phyloP scores from a whole-genome alignment of 2,888 invertebrate species.

The Coleophora flavipennella region DNA sequence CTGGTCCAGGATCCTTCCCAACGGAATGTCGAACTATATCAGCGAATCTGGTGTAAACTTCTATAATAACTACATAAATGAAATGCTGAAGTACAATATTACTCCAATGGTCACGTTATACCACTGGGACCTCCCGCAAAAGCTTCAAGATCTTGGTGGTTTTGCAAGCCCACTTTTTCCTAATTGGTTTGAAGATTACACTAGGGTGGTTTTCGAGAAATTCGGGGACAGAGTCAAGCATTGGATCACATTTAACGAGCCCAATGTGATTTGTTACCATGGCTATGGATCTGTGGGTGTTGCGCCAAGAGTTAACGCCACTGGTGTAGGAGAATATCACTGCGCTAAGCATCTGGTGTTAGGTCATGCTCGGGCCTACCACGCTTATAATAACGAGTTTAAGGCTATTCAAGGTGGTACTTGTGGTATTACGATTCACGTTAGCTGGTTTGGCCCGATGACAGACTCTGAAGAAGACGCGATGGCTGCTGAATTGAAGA shows the following conservation, averaged over 20 bases:
- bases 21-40: constrained; percentile 55
- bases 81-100: constrained; percentile 71
- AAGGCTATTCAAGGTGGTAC: constrained; percentile 25
- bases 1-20: constrained; percentile 75
- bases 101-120: constrained; percentile 69
- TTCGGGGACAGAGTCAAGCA: constrained; percentile 59
- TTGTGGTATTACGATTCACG: constrained; percentile 29
- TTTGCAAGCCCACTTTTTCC: constrained; percentile 44
- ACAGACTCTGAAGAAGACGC: constrained; percentile 34
- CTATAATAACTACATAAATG: constrained; percentile 75
- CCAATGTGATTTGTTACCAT: constrained; percentile 32
- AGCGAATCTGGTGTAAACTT: constrained; percentile 74
- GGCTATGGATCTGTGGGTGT: constrained; percentile 45
- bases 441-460: constrained; percentile 33
- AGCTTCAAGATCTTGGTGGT: constrained; percentile 65
- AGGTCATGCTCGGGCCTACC: constrained; percentile 66
- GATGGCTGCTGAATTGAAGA: constrained; percentile 33
- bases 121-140: constrained; percentile 65
- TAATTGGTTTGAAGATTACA: constrained; percentile 56
- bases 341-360: constrained; percentile 53
- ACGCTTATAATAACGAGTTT: constrained; percentile 38
- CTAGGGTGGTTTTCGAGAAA: constrained; percentile 37
- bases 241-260: constrained; percentile 74
- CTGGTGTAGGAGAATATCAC: constrained; percentile 55
- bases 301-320: constrained; percentile 36